Evolutionary conservation across 2,888 invertebrate genomes (phyloP).

Genomic region (Himalopsyche kuldschensis): DNA sequence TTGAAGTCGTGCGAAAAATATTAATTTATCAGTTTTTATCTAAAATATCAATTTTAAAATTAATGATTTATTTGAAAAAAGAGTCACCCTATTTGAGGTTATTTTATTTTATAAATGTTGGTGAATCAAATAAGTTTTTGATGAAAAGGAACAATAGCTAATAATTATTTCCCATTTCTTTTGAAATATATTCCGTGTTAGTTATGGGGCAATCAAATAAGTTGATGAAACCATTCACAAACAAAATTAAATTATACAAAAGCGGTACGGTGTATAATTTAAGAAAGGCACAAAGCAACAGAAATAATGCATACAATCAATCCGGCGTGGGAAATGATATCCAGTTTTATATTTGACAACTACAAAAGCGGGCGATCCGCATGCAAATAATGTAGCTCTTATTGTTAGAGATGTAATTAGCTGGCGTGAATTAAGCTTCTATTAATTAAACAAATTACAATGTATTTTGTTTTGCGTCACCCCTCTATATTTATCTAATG

Average conservation of each 20-base stretch:
- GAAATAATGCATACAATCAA: not conserved
- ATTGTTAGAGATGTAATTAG: slow-evolving; percentile 33
- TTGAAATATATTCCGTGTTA: too few relatives aligned
- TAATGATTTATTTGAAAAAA: too few relatives aligned
- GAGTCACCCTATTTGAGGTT: too few relatives aligned
- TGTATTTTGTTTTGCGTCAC: not conserved
- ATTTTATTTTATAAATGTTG: too few relatives aligned
- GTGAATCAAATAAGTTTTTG: too few relatives aligned
- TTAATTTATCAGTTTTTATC: too few relatives aligned
- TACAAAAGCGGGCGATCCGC: not conserved
- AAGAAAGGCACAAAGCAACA: not conserved
- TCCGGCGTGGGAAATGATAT: not conserved
- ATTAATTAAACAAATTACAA: slow-evolving; percentile 33
- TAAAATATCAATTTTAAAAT: too few relatives aligned
- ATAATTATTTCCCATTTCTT: too few relatives aligned
- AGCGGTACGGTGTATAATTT: not conserved
- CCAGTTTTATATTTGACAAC: not conserved
- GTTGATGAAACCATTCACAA: not conserved
- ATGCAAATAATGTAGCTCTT: slow-evolving; percentile 3
- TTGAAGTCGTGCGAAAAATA: too few relatives aligned
- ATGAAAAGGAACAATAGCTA: too few relatives aligned
- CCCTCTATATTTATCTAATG: not conserved
- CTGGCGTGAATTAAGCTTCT: slow-evolving; percentile 23
- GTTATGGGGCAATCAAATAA: not conserved
- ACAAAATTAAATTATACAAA: not conserved